phyloP scores from a whole-genome alignment of 2,888 invertebrate genomes.

The Thera britannica region DNA sequence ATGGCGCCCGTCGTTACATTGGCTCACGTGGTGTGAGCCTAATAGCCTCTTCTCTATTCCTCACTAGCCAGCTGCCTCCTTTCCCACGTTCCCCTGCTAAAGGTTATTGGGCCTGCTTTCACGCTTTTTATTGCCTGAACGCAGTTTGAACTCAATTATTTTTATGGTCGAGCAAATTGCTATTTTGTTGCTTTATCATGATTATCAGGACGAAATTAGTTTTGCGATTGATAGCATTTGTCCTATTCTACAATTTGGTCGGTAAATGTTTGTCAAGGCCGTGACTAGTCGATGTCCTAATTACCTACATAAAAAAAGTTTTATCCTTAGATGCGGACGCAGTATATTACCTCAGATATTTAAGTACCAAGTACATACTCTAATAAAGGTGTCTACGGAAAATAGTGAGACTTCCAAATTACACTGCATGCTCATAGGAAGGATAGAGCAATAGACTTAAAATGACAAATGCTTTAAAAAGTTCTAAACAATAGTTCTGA shows the following conservation, averaged over 20 bases:
- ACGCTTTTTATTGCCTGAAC: constrained; percentile 83
- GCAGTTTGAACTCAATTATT: constrained; percentile 85
- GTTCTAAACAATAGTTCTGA: constrained; percentile 24
- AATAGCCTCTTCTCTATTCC: constrained; percentile 64
- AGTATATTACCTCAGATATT: too few relatives aligned
- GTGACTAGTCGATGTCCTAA: constrained; percentile 9
- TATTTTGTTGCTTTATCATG: constrained; percentile 84
- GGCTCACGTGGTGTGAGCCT: constrained; percentile 68
- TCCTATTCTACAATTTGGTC: constrained; percentile 54
- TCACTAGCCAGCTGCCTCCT: constrained; percentile 74
- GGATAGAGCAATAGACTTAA: too few relatives aligned
- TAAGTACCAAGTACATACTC: too few relatives aligned
- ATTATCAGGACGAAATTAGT: constrained; percentile 81
- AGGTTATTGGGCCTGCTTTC: constrained; percentile 83
- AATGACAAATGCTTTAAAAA: background rate
- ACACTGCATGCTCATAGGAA: too few relatives aligned
- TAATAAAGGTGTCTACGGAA: too few relatives aligned
- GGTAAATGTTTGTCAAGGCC: constrained; percentile 12
- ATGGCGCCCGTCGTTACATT: constrained; percentile 69
- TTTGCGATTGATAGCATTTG: constrained; percentile 74
- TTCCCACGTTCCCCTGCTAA: constrained; percentile 78
- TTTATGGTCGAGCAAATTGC: constrained; percentile 83
- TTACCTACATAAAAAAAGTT: too few relatives aligned
- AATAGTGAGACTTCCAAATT: too few relatives aligned
- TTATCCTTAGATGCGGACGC: too few relatives aligned